phyloP scores from a whole-genome alignment of 2,888 invertebrate species.

The Hirtodrosophila alboralis region DNA sequence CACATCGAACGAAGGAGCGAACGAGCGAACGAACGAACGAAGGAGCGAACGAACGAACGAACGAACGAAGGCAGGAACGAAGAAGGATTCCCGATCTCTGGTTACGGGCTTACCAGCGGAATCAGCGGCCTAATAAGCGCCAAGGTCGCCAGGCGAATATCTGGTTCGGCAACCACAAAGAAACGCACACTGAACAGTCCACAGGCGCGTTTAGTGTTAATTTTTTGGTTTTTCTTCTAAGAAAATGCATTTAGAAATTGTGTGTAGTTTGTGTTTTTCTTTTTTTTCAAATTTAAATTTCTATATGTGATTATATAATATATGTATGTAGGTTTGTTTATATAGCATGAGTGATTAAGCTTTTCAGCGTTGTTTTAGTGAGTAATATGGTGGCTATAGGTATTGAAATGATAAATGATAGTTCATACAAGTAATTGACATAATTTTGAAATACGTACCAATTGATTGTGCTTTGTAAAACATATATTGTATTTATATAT shows the following conservation, averaged over 20 bases:
- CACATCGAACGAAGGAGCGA: slow-evolving; percentile 51
- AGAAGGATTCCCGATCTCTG: slow-evolving; percentile 45
- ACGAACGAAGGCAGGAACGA: slow-evolving; percentile 35
- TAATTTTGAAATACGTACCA: slow-evolving; percentile 83
- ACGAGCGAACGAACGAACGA: slow-evolving; percentile 38
- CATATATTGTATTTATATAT: slow-evolving; percentile 43
- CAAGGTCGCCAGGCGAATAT: slow-evolving; percentile 80
- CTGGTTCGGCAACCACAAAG: slow-evolving; percentile 82
- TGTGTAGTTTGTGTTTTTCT: slow-evolving; percentile 17
- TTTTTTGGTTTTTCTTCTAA: slow-evolving; percentile 76
- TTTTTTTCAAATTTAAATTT: slow-evolving; percentile 21
- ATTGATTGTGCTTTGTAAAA: slow-evolving; percentile 78
- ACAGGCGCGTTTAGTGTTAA: slow-evolving; percentile 67
- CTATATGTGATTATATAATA: slow-evolving; percentile 26
- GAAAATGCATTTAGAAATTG: slow-evolving; percentile 48
- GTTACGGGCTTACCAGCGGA: slow-evolving; percentile 80
- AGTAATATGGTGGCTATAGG: slow-evolving; percentile 14
- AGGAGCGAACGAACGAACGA: slow-evolving; percentile 36
- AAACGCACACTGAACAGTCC: slow-evolving; percentile 81
- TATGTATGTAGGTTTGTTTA: slow-evolving; percentile 19
- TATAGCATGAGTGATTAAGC: slow-evolving; percentile 15
- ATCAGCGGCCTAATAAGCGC: slow-evolving; percentile 81
- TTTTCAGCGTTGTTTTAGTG: slow-evolving; percentile 28
- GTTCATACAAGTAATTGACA: slow-evolving; percentile 54
- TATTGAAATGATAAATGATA: slow-evolving; percentile 56